Conservation (phyloP, 2,113 vertebrate species). For the mouse (Mus musculus) region DNA sequence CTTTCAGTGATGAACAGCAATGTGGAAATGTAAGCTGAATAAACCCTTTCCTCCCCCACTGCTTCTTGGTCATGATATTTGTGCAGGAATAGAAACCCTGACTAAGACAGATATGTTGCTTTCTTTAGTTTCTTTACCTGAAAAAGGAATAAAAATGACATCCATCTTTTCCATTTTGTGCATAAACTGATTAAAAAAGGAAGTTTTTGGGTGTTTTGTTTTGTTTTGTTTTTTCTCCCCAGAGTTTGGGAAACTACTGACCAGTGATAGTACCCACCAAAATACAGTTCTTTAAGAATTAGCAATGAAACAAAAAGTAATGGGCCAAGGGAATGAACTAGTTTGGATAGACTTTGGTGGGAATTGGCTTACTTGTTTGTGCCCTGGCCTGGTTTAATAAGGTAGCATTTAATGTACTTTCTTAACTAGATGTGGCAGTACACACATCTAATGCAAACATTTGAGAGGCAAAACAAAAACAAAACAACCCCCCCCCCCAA, state of each 20-base stretch:
- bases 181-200: background rate
- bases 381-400: background rate
- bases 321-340: background rate
- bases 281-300: background rate
- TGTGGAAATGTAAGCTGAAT: no score
- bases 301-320: background rate
- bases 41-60: no score
- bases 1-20: no score
- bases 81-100: no score
- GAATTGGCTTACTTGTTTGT: background rate
- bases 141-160: background rate
- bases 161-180: background rate
- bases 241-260: background rate
- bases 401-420: background rate
- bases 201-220: no score
- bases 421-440: background rate
- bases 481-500: no score
- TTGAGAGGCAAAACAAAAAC: background rate
- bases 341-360: background rate
- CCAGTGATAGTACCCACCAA: background rate
- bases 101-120: background rate
- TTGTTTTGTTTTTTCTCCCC: background rate
- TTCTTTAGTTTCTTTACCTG: slow-evolving; percentile 5
- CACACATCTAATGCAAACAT: background rate
- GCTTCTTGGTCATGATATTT: no score